Base-by-base conservation (phyloP, 1,140 invertebrate species). In the Drosophila santomea region DNA sequence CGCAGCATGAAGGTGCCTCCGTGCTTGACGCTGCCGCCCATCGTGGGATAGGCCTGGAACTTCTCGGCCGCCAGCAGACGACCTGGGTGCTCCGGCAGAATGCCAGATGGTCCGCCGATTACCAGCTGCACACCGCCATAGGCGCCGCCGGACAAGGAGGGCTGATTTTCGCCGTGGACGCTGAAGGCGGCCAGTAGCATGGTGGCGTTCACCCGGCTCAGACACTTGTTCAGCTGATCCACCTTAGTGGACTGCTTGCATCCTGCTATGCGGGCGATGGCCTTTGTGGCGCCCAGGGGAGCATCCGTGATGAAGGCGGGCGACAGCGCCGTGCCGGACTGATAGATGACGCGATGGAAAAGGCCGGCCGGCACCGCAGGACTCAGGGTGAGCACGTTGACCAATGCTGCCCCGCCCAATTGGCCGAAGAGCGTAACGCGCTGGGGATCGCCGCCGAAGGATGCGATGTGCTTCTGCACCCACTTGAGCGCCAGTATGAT, bases 371-470 rank as follows among this genome's bases (percentile, higher is more conserved):
- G 84, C 32, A 92, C 89, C 0, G 78, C 71, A 20, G 91, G 90
- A 66, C 90, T 91, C 54, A 94, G 39, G 0, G 93, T 92, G 0
- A 94, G 80, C 6, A 94, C 57, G 71, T 94, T 93, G 1, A 93
- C 93, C 1, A 92, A 58, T 0, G 91, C 92, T 0, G 93, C 93
- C 0, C 95, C 95, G 10, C 94, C 94, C 68, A 94, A 94, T 75
- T 95, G 94, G 1, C 95, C 95, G 3, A 92, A 94, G 12, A 95
- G 78, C 0, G 94, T 94, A 4, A 96, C 94, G 28, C 94, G 93
- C 41, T 93, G 74, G 0, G 95, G 93, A 92, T 96, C 94, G 2
- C 96, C 96, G 6, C 95, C 95, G 68, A 96, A 96, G 41, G 89
- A 76, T 8, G 92, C 74, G 36, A 96, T 96, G 90, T 96, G 95